A percentile compares a stretch with the other conserved stretches of the same genome.
These are phyloP conservation scores for Thumatha senex DNA, from an alignment of 2,888 invertebrate species.

Conservation along the genomic window DNA sequence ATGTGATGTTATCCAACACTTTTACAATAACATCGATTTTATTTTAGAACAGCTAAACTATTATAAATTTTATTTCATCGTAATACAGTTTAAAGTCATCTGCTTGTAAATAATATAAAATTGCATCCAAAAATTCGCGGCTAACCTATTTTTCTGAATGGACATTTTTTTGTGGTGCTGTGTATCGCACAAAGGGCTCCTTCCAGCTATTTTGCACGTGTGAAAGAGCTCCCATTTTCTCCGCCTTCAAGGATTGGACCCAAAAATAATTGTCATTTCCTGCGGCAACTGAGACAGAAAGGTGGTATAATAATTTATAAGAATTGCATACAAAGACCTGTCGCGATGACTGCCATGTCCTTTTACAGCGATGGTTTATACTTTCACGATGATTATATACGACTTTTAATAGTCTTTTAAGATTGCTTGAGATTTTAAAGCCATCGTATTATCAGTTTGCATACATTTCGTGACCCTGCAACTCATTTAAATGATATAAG, in stretches of 20 bases:
- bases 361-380: constrained; percentile 48
- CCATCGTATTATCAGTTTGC: constrained; percentile 3
- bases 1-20: constrained; percentile 24
- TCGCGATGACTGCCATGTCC: constrained; percentile 26
- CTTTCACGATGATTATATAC: constrained; percentile 51
- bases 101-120: constrained; percentile 13
- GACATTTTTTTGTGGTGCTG: constrained; percentile 67
- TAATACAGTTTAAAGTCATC: constrained; percentile 35
- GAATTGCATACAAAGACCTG: constrained; percentile 25
- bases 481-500: constrained; percentile 9
- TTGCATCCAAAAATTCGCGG: constrained; percentile 56
- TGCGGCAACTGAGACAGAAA: constrained; percentile 67
- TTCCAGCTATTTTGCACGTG: constrained; percentile 79
- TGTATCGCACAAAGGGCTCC: constrained; percentile 68
- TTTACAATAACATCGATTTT: not conserved
- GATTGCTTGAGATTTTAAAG: constrained; percentile 44
- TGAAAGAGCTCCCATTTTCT: constrained; percentile 78
- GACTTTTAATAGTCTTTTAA: constrained; percentile 48
- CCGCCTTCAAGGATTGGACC: constrained; percentile 69
- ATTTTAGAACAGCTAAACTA: not conserved
- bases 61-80: constrained; percentile 11
- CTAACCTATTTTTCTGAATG: constrained; percentile 83
- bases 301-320: constrained; percentile 40
- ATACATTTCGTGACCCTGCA: constrained; percentile 10
- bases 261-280: constrained; percentile 84